Base-by-base conservation (phyloP, 2,797 vertebrate species). In the Silurus aristotelis region DNA sequence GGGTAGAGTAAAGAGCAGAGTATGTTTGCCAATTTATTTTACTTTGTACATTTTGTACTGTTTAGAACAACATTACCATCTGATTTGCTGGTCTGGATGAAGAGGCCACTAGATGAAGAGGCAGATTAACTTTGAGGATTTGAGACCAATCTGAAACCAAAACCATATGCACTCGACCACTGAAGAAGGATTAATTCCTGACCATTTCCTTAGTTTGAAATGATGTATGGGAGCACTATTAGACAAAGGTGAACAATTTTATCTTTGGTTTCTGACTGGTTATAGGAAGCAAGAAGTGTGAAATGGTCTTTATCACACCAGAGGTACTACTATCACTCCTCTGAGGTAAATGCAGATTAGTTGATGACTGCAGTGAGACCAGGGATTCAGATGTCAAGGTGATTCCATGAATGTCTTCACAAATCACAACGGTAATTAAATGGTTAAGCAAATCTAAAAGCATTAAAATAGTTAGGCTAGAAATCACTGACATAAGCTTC, bases 251-350 rank as follows among this genome's bases (percentile, higher is more conserved):
- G 76, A 83, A 71, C 55, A 80, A 79, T 77, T 85, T 84, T 84
- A 76, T 66, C 86, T 83, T 86, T 87, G 86, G 56, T 66, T 70
- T 43, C 67, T 83, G 86, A 56, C 85, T 84, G 86, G 82, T 83
- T 86, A 80, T 86, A 80, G 46, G 85, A 87, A 76, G 84, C 80
- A 87, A 70, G 86, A 76, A 84, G 88, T 86, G 83, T 89, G 84
- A 86, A 87, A 89, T 87, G 20, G 70, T 86, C 70, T 88, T 87
- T 70, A 87, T 87, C 61, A 82, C 86, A 84, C 79, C 78, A 82
- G 63, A 84, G 78, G 82, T 76, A 82, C 86, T 84, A 73, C 83
- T 82, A 75, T 82, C 71, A 71, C 86, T 84, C 83, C 60, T 82
- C 63, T 60, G 77, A 61, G 76, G 55, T 84, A 83, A 81, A 81